Evolutionary conservation across 2,797 vertebrate species (phyloP).

Genomic region (Aselliscus stoliczkanus): DNA sequence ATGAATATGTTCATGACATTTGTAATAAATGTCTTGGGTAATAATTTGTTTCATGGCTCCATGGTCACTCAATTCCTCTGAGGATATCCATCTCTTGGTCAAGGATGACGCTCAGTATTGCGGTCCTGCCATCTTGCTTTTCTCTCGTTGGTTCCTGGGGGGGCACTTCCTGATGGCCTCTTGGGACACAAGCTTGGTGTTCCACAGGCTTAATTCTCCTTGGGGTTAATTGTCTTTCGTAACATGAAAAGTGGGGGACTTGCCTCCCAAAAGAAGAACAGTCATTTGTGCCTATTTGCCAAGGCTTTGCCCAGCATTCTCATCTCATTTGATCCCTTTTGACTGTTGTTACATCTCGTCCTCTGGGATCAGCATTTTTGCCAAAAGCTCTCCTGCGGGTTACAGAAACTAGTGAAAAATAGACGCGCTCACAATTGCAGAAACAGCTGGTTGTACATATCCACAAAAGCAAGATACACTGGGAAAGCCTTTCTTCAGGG

Average conservation of each 20-base stretch:
- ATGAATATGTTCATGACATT: slow-evolving; percentile 85
- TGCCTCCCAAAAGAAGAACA: neutral
- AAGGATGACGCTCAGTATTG: slow-evolving; percentile 76
- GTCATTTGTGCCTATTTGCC: slow-evolving; percentile 23
- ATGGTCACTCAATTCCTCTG: slow-evolving; percentile 80
- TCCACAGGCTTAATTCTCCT: slow-evolving; percentile 76
- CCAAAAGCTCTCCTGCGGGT: slow-evolving; percentile 55
- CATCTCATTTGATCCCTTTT: slow-evolving; percentile 19
- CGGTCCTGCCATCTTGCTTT: slow-evolving; percentile 56
- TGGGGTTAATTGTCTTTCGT: slow-evolving; percentile 66
- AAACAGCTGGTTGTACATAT: neutral
- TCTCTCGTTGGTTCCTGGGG: slow-evolving; percentile 57
- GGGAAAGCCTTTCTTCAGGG: slow-evolving; percentile 66
- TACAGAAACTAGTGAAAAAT: neutral
- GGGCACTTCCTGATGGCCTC: slow-evolving; percentile 77
- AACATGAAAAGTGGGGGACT: slow-evolving; percentile 70
- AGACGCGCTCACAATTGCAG: neutral
- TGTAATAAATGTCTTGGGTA: slow-evolving; percentile 88
- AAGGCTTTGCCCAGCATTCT: slow-evolving; percentile 46
- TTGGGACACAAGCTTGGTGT: slow-evolving; percentile 79
- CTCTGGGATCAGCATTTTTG: slow-evolving; percentile 51
- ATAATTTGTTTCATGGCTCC: slow-evolving; percentile 84
- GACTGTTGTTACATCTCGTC: slow-evolving; percentile 55
- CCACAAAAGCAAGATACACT: slow-evolving; percentile 28
- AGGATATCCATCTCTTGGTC: slow-evolving; percentile 76